Evolutionary conservation across 1,140 invertebrate genomes (phyloP).

Genomic region (Odontomachus brunneus): DNA sequence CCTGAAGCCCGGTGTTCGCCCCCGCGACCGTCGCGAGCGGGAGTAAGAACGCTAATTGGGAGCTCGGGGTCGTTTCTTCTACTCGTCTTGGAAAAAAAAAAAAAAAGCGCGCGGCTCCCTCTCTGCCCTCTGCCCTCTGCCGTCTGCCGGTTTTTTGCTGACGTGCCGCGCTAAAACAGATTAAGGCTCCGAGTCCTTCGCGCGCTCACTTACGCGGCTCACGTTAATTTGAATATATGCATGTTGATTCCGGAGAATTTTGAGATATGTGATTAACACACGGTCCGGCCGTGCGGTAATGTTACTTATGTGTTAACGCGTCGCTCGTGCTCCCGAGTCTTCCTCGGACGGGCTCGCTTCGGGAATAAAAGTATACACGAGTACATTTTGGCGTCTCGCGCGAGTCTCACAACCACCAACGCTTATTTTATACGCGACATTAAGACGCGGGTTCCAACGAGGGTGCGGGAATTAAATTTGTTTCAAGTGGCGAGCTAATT

Average conservation of each 20-base stretch:
- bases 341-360: slow-evolving; percentile 2
- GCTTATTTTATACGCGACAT: neutral
- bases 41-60: slow-evolving; percentile 81
- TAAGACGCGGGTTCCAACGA: neutral
- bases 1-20: slow-evolving; percentile 68
- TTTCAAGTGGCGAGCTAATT: slow-evolving; percentile 12
- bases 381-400: neutral
- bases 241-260: slow-evolving; percentile 58
- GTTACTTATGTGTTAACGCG: slow-evolving; percentile 44
- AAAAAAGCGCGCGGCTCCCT: slow-evolving; percentile 59
- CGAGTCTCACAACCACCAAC: neutral
- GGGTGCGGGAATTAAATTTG: neutral
- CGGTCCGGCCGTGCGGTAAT: slow-evolving; percentile 14
- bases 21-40: slow-evolving; percentile 42
- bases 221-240: slow-evolving; percentile 61
- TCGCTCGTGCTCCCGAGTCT: slow-evolving; percentile 18
- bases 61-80: slow-evolving; percentile 73
- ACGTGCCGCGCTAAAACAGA: slow-evolving; percentile 54
- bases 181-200: slow-evolving; percentile 62
- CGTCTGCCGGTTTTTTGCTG: slow-evolving; percentile 57
- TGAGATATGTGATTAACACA: slow-evolving; percentile 53
- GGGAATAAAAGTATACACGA: neutral
- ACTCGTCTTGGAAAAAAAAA: slow-evolving; percentile 68
- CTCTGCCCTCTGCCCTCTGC: slow-evolving; percentile 51
- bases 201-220: slow-evolving; percentile 55